A percentile compares a stretch with the other conserved stretches of the same genome.
phyloP scores from a whole-genome alignment of 1,140 invertebrate genomes.

The Micrasema longulum region DNA sequence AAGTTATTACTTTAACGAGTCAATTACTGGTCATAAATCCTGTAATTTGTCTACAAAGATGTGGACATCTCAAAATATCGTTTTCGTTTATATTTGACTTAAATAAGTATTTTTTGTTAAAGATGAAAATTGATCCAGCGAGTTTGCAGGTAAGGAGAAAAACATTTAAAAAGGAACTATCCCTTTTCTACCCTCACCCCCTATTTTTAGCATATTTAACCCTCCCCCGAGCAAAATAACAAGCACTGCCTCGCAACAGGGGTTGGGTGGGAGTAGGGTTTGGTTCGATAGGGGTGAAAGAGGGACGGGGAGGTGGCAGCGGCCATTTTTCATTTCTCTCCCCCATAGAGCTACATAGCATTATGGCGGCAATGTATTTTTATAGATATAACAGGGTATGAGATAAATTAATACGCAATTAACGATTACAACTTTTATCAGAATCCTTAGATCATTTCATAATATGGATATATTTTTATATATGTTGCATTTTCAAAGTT shows the following conservation, averaged over 20 bases:
- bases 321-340: slow-evolving; percentile 54
- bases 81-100: too few relatives aligned
- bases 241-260: slow-evolving; percentile 11
- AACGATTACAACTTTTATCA: too few relatives aligned
- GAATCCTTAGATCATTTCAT: too few relatives aligned
- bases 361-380: slow-evolving; percentile 48
- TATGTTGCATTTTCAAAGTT: too few relatives aligned
- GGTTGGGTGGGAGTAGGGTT: neutral
- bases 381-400: slow-evolving; percentile 44
- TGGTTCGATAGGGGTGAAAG: neutral
- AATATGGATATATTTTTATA: too few relatives aligned
- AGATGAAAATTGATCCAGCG: too few relatives aligned
- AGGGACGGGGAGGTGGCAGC: slow-evolving; percentile 43
- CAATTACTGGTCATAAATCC: too few relatives aligned
- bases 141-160: slow-evolving; percentile 28
- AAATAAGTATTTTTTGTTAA: too few relatives aligned
- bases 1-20: too few relatives aligned
- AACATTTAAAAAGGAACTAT: slow-evolving; percentile 41
- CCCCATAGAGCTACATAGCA: slow-evolving; percentile 36
- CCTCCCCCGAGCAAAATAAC: slow-evolving; percentile 48
- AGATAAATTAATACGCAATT: too few relatives aligned
- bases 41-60: too few relatives aligned
- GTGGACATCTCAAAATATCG: too few relatives aligned
- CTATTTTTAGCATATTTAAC: slow-evolving; percentile 53
- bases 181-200: slow-evolving; percentile 32